Base-by-base conservation (phyloP, 2,888 invertebrate genomes). In the Lucinisca nassula region DNA sequence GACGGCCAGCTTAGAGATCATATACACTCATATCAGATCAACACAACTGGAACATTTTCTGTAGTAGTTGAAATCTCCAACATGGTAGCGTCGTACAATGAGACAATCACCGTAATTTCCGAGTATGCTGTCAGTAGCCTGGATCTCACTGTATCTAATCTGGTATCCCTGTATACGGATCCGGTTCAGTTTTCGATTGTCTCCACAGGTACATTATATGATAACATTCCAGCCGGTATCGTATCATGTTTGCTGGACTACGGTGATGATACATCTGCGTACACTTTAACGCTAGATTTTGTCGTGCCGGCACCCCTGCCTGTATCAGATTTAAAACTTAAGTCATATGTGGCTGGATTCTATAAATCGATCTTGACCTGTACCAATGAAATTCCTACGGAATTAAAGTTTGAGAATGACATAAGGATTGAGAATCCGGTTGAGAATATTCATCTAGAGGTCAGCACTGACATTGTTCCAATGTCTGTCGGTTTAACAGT, bases 391-490 rank as follows among this genome's bases (percentile, higher is more conserved):
- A 38, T 82, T 17, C 82, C 82, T 30, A 82, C 82, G 21, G 35
- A 12, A 32, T 55, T 70, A 37, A 45, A 12, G 10, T 49, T 70
- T 24, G n/a, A 55, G 12, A 24, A 38, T 1, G 40, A 67, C 24
- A 38, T 76, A 2, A 82, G 67, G 35, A 24, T 51, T n/a, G 51
- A 70, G n/a, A 78, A 82, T 38, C 82, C 77, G 0, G 82, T 82
- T 0, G 72, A 0, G 6, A 55, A 58, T n/a, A 30, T 82, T 10
- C 35, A 70, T 49, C 55, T 72, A 35, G 77, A 67, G 21, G 14
- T 37, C 27, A 55, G 72, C 38, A 82, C 51, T n/a, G 49, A 35
- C 30, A 14, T 72, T 37, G 55, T 72, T 35, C 30, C 70, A 3
- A 10, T 73, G 0, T 55, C 77, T 14, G 40, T 38, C 0, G 67